phyloP scores from a whole-genome alignment of 2,113 vertebrate genomes.

The Haplochromis burtoni region DNA sequence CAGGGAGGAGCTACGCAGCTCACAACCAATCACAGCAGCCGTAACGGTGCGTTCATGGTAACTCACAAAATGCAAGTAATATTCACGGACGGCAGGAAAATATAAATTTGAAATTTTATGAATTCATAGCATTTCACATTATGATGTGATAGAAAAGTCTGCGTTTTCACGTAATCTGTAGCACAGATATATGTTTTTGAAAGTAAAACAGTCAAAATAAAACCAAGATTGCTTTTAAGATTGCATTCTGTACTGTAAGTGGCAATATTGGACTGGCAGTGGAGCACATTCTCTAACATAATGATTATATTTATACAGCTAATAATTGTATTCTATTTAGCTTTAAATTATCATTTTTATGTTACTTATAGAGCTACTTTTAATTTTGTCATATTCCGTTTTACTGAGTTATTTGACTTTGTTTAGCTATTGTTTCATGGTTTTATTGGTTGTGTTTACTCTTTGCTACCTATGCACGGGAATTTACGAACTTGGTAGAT shows the following conservation, averaged over 20 bases:
- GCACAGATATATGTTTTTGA: not conserved
- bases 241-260: not conserved
- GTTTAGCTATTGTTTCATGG: not conserved
- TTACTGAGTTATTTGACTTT: not conserved
- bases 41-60: not conserved
- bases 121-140: not conserved
- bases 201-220: not conserved
- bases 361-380: not conserved
- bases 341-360: not conserved
- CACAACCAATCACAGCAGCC: slow-evolving; percentile 22
- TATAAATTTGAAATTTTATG: not conserved
- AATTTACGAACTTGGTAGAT: not conserved
- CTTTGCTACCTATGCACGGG: not conserved
- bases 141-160: not conserved
- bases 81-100: not conserved
- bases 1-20: not conserved
- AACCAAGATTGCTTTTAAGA: not conserved
- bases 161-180: not conserved
- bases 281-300: not conserved
- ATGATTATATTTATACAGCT: not conserved
- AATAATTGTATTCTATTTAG: not conserved
- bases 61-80: not conserved
- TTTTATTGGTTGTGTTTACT: not conserved
- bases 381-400: not conserved
- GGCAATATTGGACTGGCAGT: not conserved